Base-by-base conservation (phyloP, 1,140 invertebrate species). In the Leptinotarsa undecemlineata region DNA sequence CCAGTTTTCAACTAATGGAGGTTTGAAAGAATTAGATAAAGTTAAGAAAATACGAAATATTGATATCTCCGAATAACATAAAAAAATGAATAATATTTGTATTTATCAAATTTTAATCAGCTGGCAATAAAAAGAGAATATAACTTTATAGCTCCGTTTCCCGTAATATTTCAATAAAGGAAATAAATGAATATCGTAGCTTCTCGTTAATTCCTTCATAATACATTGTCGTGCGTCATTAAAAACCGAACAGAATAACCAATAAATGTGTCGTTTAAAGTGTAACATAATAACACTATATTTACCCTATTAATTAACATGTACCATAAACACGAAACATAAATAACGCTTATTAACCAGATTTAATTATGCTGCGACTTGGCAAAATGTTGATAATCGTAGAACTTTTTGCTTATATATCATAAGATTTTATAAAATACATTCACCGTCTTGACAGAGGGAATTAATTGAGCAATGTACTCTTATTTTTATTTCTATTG, bases 301-400 rank as follows among this genome's bases (percentile, higher is more conserved):
- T 57, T 57, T 57, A 57, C 51, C 0, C 51, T 19, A 57, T 57
- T 57, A 57, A 57, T 57, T 57, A 57, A 57, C 51, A 57, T 57
- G 3, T 15, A 57, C 51, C 51, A 57, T 57, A 57, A 57, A 57
- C 51, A 57, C 17, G 51, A 57, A 57, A 57, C 51, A 57, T 57
- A 57, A 57, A 57, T 57, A 57, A 57, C 51, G n/a, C 51, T 57
- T 57, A 57, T 57, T 57, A 57, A 57, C 51, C 51, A 57, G 51
- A 15, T 57, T 57, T 57, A 57, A 57, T 57, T 57, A 57, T 1
- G 3, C n/a, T 15, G 15, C 51, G 51, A 57, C 51, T 57, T 57
- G 51, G 51, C n/a, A 57, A 57, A 57, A 57, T 57, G 15, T 57
- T 57, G n/a, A 57, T 57, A 57, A 57, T 57, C 17, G 51, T 57